phyloP scores from a whole-genome alignment of 2,113 vertebrate genomes.

The Eulemur macaco region DNA sequence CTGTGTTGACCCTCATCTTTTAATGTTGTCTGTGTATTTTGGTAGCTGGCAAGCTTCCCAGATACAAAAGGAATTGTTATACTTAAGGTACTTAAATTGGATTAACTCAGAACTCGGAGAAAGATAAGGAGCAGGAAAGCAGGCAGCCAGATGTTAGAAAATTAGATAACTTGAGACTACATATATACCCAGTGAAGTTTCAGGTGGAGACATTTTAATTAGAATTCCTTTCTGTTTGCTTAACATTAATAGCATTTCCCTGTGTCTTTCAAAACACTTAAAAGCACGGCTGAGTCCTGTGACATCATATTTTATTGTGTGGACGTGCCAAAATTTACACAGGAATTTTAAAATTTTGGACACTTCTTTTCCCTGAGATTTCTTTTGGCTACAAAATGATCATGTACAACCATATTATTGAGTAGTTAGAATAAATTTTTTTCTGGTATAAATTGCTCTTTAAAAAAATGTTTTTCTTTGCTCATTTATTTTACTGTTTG shows the following conservation, averaged over 20 bases:
- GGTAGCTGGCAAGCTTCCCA: conserved; percentile 9
- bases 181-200: background rate
- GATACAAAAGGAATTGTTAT: conserved; percentile 25
- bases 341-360: background rate
- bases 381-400: background rate
- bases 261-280: background rate
- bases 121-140: background rate
- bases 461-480: background rate
- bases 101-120: conserved; percentile 4
- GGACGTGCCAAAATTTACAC: background rate
- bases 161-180: background rate
- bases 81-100: conserved; percentile 17
- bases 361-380: background rate
- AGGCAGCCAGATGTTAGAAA: background rate
- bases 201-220: background rate
- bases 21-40: background rate
- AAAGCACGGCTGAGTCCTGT: background rate
- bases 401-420: background rate
- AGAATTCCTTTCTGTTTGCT: background rate
- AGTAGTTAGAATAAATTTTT: conserved; percentile 15
- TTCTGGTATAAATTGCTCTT: background rate
- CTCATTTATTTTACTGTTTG: background rate
- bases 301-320: background rate
- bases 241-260: background rate
- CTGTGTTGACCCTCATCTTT: conserved; percentile 44